Conservation (phyloP, 2,888 invertebrate species). For the Arge pagana region DNA sequence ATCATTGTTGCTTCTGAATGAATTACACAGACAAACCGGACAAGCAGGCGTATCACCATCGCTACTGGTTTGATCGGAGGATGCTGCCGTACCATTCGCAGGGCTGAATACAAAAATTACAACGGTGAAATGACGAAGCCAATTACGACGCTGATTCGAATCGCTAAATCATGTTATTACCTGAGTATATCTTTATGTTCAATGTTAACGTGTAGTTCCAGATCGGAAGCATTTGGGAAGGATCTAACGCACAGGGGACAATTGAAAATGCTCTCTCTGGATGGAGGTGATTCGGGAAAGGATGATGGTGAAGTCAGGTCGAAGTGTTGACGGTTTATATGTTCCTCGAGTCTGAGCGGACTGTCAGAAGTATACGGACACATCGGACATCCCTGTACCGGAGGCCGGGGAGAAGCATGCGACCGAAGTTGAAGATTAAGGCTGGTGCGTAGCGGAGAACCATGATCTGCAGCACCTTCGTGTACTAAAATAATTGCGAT, state of each 20-base stretch:
- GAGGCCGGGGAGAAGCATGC: constrained; percentile 53
- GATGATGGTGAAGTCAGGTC: constrained; percentile 78
- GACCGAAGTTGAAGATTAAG: constrained; percentile 54
- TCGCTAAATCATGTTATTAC: constrained; percentile 55
- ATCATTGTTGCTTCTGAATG: constrained; percentile 61
- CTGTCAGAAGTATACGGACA: constrained; percentile 77
- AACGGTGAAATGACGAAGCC: neutral
- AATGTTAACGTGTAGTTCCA: constrained; percentile 84
- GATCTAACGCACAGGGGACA: constrained; percentile 80
- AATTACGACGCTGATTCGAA: constrained; percentile 29
- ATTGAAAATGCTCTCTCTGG: constrained; percentile 61
- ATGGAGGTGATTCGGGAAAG: constrained; percentile 51
- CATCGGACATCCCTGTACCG: constrained; percentile 69
- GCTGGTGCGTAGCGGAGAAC: constrained; percentile 70
- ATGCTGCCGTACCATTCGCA: constrained; percentile 49
- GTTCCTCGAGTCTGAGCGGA: constrained; percentile 77
- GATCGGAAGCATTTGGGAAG: constrained; percentile 75
- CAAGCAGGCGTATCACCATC: constrained; percentile 54
- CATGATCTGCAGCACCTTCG: constrained; percentile 64
- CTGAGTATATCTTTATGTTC: constrained; percentile 82
- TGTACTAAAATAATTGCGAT: constrained; percentile 36
- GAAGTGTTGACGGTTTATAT: constrained; percentile 83
- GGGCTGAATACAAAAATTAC: constrained; percentile 38
- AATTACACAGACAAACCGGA: constrained; percentile 58
- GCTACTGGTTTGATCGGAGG: constrained; percentile 49